These are phyloP conservation scores for Porphyrio hochstetteri DNA, from an alignment of 2,113 vertebrate species.

Conservation along the genomic window DNA sequence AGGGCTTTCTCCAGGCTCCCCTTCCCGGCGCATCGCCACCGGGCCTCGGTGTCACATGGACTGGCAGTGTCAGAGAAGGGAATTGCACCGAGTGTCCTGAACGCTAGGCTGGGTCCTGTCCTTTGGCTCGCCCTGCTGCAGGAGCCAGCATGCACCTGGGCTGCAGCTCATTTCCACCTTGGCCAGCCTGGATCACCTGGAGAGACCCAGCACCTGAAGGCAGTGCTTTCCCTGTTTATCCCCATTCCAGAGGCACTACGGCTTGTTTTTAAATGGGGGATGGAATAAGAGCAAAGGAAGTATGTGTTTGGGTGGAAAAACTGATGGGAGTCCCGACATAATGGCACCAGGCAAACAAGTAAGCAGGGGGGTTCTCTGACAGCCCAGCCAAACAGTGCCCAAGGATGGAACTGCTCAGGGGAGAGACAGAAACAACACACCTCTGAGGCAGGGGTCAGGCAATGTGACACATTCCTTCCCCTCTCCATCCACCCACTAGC, in stretches of 20 bases:
- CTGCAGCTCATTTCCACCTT: rapidly evolving
- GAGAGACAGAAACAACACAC: background rate
- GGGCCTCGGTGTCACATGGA: rapidly evolving
- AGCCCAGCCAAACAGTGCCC: background rate
- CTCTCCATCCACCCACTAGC: background rate
- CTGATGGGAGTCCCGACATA: rapidly evolving
- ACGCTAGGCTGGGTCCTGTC: rapidly evolving
- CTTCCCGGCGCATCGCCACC: background rate
- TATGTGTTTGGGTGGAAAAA: background rate
- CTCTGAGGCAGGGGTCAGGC: background rate
- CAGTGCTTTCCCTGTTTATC: background rate
- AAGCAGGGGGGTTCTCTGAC: background rate
- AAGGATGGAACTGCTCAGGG: background rate
- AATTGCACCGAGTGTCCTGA: background rate
- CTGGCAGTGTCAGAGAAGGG: background rate
- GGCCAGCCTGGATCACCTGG: background rate
- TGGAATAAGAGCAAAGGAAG: background rate
- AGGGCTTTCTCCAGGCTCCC: background rate
- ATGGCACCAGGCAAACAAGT: background rate
- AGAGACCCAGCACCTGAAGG: background rate
- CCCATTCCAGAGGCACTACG: rapidly evolving
- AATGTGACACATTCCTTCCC: background rate
- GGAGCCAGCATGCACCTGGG: background rate
- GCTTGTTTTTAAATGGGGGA: background rate
- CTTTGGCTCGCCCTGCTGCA: background rate